Percentiles rank a stretch among this genome's conserved stretches.
These are phyloP conservation scores for Popillia japonica DNA, from an alignment of 1,140 invertebrate species.

Conservation along the genomic window DNA sequence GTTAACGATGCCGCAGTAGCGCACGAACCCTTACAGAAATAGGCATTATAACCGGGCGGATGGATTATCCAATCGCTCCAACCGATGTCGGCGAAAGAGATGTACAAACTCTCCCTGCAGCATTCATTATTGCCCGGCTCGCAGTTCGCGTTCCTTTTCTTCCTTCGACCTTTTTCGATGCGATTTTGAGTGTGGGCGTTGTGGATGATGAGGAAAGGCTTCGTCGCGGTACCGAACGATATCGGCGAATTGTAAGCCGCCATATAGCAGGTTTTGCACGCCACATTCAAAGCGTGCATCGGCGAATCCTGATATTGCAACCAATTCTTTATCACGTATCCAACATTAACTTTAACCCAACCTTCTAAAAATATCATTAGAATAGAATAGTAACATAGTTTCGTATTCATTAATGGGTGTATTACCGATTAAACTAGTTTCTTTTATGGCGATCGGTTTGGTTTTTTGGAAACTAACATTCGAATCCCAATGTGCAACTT, in stretches of 20 bases:
- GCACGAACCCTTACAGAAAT: conserved; percentile 85
- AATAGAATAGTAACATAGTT: neutral
- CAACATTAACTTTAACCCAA: conserved; percentile 81
- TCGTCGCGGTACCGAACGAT: conserved; percentile 69
- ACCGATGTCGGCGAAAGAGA: conserved; percentile 84
- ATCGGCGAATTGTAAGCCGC: conserved; percentile 68
- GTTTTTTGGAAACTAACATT: conserved; percentile 75
- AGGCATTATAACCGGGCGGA: conserved; percentile 81
- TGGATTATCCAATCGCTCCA: conserved; percentile 89
- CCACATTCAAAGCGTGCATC: conserved; percentile 75
- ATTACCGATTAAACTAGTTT: conserved; percentile 72
- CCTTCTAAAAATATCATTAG: conserved; percentile 67
- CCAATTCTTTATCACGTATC: conserved; percentile 77
- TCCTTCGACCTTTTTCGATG: conserved; percentile 63
- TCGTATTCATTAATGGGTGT: neutral
- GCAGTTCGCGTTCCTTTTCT: conserved; percentile 75
- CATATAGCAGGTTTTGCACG: conserved; percentile 79
- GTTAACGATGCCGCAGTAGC: conserved; percentile 73
- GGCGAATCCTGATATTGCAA: conserved; percentile 68
- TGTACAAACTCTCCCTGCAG: conserved; percentile 81
- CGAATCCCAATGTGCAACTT: conserved; percentile 78
- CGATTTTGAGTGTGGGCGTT: conserved; percentile 67
- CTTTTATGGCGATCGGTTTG: conserved; percentile 76
- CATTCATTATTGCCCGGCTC: conserved; percentile 75
- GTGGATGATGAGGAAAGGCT: conserved; percentile 78